A percentile compares a stretch with the other conserved stretches of the same genome.
Evolutionary conservation across 2,113 vertebrate species (phyloP).

Genomic region (Tyrannus savana): DNA sequence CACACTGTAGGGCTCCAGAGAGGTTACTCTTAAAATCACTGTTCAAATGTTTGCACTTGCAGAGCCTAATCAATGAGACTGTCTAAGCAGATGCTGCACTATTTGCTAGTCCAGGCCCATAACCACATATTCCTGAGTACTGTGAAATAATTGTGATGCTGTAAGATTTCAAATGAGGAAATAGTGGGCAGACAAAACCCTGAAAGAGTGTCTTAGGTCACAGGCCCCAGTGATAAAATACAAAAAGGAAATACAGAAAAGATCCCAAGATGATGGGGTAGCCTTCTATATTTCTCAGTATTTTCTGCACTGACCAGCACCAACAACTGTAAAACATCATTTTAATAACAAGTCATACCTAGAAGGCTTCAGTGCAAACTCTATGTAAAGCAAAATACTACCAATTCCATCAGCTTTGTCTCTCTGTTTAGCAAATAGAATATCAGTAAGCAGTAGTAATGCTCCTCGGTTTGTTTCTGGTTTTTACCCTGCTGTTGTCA

Average conservation of each 20-base stretch:
- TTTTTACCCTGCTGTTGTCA: not conserved
- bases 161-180: not conserved
- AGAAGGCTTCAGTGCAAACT: not conserved
- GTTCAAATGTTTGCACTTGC: slow-evolving; percentile 23
- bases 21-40: not conserved
- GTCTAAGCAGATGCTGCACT: not conserved
- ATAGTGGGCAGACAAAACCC: not conserved
- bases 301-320: not conserved
- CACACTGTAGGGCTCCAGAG: not conserved
- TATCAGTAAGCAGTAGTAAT: not conserved
- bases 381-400: not conserved
- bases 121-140: not conserved
- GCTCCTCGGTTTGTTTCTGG: not conserved
- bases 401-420: not conserved
- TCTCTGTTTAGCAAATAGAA: not conserved
- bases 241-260: not conserved
- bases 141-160: not conserved
- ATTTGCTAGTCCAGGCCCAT: not conserved
- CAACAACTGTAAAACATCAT: not conserved
- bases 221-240: not conserved
- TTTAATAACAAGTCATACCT: not conserved
- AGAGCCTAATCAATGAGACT: not conserved
- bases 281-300: not conserved
- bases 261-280: not conserved
- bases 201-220: not conserved